Evolutionary conservation across 2,888 invertebrate species (phyloP).

Genomic region (Alentia gelatinosa): DNA sequence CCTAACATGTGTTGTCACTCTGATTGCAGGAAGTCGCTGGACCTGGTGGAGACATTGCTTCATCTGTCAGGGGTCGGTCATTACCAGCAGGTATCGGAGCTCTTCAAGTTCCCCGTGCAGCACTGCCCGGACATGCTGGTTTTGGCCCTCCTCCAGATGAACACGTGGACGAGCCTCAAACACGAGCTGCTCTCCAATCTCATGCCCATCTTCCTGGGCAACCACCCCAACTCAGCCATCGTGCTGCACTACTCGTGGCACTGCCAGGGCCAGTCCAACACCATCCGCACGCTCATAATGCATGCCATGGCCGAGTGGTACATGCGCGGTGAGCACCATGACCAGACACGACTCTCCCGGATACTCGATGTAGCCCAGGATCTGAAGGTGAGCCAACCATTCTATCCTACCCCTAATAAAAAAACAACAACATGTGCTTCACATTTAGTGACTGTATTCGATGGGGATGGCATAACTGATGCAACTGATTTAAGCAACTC

Average conservation of each 20-base stretch:
- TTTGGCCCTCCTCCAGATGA: constrained; percentile 91
- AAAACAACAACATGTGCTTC: too few species aligned
- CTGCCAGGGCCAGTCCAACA: constrained; percentile 81
- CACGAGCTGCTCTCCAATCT: constrained; percentile 93
- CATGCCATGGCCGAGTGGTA: constrained; percentile 99
- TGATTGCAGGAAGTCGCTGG: constrained; percentile 87
- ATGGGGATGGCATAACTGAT: too few species aligned
- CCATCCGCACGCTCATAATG: constrained; percentile 85
- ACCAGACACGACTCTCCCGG: constrained; percentile 91
- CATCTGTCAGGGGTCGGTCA: constrained; percentile 93
- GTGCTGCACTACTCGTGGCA: constrained; percentile 98
- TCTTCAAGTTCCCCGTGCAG: constrained; percentile 94
- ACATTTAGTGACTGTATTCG: not conserved
- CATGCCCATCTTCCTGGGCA: constrained; percentile 95
- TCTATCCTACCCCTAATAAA: not conserved
- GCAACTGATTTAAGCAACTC: too few species aligned
- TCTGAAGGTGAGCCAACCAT: constrained; percentile 81
- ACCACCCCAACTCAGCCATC: constrained; percentile 97
- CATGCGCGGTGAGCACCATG: constrained; percentile 89
- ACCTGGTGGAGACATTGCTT: constrained; percentile 93
- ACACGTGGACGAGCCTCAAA: constrained; percentile 82
- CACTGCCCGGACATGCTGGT: constrained; percentile 97
- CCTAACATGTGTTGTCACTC: not conserved
- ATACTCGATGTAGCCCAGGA: constrained; percentile 98
- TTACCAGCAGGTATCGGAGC: constrained; percentile 90